A percentile compares a stretch with the other conserved stretches of the same genome.
Conservation (phyloP, 1,140 invertebrate genomes). For the Megalopta genalis region DNA sequence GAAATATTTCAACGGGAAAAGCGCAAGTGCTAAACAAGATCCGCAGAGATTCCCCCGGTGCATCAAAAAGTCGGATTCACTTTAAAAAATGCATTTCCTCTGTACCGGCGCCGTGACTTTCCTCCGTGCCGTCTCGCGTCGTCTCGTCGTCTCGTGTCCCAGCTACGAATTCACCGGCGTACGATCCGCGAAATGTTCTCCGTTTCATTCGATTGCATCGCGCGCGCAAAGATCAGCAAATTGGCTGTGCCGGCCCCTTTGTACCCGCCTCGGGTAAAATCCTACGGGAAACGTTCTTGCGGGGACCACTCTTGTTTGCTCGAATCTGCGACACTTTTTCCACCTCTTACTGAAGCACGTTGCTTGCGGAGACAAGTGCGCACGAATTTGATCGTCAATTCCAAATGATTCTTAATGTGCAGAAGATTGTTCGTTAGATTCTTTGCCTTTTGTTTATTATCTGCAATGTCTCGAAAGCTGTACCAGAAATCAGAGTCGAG, state of each 20-base stretch:
- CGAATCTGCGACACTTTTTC: too few species aligned
- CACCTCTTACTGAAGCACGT: too few species aligned
- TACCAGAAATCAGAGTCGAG: too few species aligned
- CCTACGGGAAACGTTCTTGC: neutral
- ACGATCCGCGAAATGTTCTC: neutral
- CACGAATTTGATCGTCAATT: too few species aligned
- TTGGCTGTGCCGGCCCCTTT: neutral
- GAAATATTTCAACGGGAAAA: slow-evolving; percentile 43
- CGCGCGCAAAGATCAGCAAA: neutral
- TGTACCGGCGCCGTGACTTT: slow-evolving; percentile 25
- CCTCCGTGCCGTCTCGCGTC: neutral
- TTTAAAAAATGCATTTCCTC: slow-evolving; percentile 47
- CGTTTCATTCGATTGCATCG: neutral
- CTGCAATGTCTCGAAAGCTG: too few species aligned
- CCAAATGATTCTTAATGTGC: too few species aligned
- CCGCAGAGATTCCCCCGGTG: slow-evolving; percentile 22
- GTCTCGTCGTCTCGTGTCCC: neutral
- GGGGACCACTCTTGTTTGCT: too few species aligned
- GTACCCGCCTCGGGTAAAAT: neutral
- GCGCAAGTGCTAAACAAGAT: slow-evolving; percentile 47
- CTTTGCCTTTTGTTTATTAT: too few species aligned
- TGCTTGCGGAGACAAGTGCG: too few species aligned
- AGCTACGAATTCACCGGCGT: neutral
- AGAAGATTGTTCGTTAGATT: too few species aligned
- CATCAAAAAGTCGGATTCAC: slow-evolving; percentile 41